A percentile compares a stretch with the other conserved stretches of the same genome.
Evolutionary conservation across 2,888 invertebrate species (phyloP).

Genomic region (Tethea ocularis): DNA sequence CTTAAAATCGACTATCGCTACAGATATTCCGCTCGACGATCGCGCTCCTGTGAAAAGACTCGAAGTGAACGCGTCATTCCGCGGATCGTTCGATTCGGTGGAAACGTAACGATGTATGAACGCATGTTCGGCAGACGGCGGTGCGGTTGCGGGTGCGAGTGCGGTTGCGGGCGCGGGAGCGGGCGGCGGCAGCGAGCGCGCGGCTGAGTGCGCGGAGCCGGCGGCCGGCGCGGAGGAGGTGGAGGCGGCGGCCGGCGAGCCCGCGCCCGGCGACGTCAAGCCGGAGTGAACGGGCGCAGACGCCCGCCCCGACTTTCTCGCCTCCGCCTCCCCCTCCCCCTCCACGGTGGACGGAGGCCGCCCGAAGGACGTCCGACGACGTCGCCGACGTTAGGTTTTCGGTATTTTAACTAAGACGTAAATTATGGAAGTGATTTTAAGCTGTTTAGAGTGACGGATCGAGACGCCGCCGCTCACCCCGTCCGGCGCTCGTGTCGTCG

Average conservation of each 20-base stretch:
- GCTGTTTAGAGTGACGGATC: constrained; percentile 61
- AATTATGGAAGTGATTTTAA: constrained; percentile 80
- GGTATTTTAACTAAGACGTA: constrained; percentile 79
- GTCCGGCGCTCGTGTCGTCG: constrained; percentile 14
- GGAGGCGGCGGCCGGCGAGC: constrained; percentile 44
- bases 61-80: not conserved
- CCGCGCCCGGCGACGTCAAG: constrained; percentile 56
- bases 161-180: constrained; percentile 51
- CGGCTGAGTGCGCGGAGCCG: constrained; percentile 49
- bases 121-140: constrained; percentile 15
- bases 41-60: constrained; percentile 3
- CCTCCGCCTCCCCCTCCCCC: constrained; percentile 26
- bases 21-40: not conserved
- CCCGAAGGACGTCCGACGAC: constrained; percentile 30
- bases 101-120: constrained; percentile 4
- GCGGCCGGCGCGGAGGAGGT: constrained; percentile 46
- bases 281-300: constrained; percentile 50
- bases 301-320: constrained; percentile 15
- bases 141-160: constrained; percentile 35
- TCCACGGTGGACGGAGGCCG: constrained; percentile 21
- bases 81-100: constrained; percentile 2
- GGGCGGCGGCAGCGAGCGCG: constrained; percentile 57
- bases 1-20: constrained; percentile 5
- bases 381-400: constrained; percentile 64
- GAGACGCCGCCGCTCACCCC: constrained; percentile 39